A percentile compares a stretch with the other conserved stretches of the same genome.
phyloP scores from a whole-genome alignment of 2,113 vertebrate species.

The Xiphophorus maculatus region DNA sequence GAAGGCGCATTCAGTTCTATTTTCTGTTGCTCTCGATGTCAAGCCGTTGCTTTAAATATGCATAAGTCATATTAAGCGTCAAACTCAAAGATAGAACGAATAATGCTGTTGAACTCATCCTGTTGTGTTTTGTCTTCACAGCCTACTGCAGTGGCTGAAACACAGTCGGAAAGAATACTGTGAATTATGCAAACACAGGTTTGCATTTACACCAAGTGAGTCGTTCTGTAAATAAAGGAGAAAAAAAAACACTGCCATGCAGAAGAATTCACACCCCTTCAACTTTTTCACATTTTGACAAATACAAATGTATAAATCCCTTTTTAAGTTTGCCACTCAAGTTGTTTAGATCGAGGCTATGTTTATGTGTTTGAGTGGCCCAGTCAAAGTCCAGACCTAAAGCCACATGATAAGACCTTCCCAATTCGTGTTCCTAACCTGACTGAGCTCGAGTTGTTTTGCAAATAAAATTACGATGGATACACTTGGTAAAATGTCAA shows the following conservation, averaged over 20 bases:
- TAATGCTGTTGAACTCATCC: neutral
- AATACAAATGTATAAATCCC: neutral
- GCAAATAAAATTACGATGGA: too few species aligned
- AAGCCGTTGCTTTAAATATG: neutral
- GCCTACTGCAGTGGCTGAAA: constrained; percentile 98
- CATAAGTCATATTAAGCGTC: neutral
- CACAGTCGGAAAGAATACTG: constrained; percentile 99
- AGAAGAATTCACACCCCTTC: neutral
- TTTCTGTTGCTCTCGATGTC: neutral
- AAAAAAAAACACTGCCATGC: too few species aligned
- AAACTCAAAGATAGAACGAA: neutral
- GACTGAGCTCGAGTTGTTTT: too few species aligned
- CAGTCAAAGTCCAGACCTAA: neutral
- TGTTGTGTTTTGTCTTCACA: constrained; percentile 73
- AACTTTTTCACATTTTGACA: neutral
- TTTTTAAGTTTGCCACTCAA: neutral
- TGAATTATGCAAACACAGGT: constrained; percentile 99
- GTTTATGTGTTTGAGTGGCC: neutral
- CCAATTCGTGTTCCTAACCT: neutral
- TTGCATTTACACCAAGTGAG: constrained; percentile 99
- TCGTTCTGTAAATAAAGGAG: constrained; percentile 15
- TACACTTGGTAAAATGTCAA: neutral
- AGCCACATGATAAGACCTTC: neutral
- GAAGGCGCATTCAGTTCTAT: neutral
- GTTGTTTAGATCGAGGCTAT: neutral